phyloP scores from a whole-genome alignment of 2,888 invertebrate genomes.

The Hesperia comma region DNA sequence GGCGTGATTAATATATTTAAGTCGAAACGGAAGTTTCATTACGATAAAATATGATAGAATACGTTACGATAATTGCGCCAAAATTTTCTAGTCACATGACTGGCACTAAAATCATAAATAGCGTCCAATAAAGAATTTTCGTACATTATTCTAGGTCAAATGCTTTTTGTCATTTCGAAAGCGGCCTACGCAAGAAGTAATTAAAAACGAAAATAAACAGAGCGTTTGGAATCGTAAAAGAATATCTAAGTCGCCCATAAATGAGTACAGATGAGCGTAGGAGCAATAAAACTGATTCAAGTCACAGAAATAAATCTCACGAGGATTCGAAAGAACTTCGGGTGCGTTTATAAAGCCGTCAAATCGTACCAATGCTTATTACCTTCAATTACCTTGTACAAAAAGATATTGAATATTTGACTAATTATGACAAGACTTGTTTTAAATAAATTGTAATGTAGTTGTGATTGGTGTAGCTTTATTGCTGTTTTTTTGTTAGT shows the following conservation, averaged over 20 bases:
- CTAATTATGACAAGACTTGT: too few species aligned
- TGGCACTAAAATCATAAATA: slow-evolving; percentile 25
- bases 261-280: slow-evolving; percentile 81
- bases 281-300: slow-evolving; percentile 80
- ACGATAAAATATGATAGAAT: slow-evolving; percentile 32
- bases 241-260: slow-evolving; percentile 81
- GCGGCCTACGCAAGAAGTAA: slow-evolving; percentile 78
- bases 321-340: slow-evolving; percentile 60
- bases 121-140: slow-evolving; percentile 33
- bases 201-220: slow-evolving; percentile 85
- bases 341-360: slow-evolving; percentile 24
- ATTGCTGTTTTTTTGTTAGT: too few species aligned
- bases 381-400: slow-evolving; percentile 37
- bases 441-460: too few species aligned
- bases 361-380: background rate
- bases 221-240: slow-evolving; percentile 82
- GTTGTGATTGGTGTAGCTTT: too few species aligned
- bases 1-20: background rate
- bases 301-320: slow-evolving; percentile 81
- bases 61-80: slow-evolving; percentile 28
- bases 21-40: slow-evolving; percentile 22
- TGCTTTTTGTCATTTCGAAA: slow-evolving; percentile 76
- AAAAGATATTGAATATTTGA: background rate
- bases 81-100: slow-evolving; percentile 29
- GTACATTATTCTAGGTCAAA: slow-evolving; percentile 54